Conservation (phyloP, 2,113 vertebrate genomes). For the Macquaria australasica region DNA sequence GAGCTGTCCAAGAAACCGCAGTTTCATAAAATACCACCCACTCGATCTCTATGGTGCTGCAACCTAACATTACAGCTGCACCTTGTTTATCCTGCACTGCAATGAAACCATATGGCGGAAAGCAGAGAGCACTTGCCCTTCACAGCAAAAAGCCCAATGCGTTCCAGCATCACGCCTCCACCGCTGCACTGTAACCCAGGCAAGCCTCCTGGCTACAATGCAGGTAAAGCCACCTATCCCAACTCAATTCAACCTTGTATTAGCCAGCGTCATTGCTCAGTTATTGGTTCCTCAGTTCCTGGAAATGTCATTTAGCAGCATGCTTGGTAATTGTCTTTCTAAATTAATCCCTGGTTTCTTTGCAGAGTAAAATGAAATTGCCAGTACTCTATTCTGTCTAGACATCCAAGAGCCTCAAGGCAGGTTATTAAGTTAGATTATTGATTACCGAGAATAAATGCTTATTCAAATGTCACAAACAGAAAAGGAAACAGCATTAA, state of each 20-base stretch:
- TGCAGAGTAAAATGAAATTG: constrained; percentile 33
- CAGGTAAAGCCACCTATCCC: neutral
- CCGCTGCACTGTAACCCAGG: neutral
- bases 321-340: constrained; percentile 31
- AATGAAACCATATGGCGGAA: constrained; percentile 5
- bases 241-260: neutral
- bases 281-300: constrained; percentile 29
- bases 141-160: neutral
- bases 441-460: constrained; percentile 29
- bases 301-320: constrained; percentile 51
- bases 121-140: constrained; percentile 5
- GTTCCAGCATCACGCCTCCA: neutral
- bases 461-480: constrained; percentile 58
- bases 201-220: neutral
- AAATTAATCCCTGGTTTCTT: constrained; percentile 33
- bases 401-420: constrained; percentile 13
- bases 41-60: neutral
- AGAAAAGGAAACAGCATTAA: constrained; percentile 1
- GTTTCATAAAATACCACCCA: constrained; percentile 56
- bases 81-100: constrained; percentile 22
- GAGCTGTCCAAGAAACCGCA: constrained; percentile 72
- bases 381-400: constrained; percentile 24
- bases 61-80: constrained; percentile 24
- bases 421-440: constrained; percentile 54
- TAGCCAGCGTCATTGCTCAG: neutral